These are phyloP conservation scores for Agrotis segetum DNA, from an alignment of 2,888 invertebrate species.

Conservation along the genomic window DNA sequence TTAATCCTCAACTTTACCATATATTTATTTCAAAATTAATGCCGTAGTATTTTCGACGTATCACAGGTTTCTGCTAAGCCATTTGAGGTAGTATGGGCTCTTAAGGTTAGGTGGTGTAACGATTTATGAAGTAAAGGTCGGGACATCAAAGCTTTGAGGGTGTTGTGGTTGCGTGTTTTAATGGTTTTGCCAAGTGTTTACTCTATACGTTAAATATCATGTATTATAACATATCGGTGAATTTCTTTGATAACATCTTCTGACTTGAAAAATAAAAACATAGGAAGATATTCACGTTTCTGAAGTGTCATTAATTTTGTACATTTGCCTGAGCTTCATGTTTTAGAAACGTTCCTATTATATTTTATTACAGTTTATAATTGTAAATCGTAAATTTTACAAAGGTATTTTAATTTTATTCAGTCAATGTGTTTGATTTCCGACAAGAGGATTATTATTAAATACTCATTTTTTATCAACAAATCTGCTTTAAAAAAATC, in stretches of 20 bases:
- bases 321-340: not conserved
- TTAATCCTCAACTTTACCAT: too few species aligned
- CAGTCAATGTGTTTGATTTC: too few species aligned
- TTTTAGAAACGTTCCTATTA: not conserved
- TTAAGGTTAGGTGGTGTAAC: not conserved
- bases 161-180: not conserved
- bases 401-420: not conserved
- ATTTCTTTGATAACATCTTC: too few species aligned
- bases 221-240: not conserved
- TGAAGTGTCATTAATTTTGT: not conserved
- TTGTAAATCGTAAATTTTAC: not conserved
- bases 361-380: not conserved
- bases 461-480: too few species aligned
- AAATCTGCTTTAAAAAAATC: too few species aligned
- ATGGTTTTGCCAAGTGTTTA: not conserved
- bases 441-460: too few species aligned
- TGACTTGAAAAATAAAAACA: not conserved
- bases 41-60: too few species aligned
- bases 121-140: constrained; percentile 1
- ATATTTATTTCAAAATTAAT: too few species aligned
- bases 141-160: not conserved
- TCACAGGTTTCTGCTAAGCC: too few species aligned
- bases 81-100: too few species aligned
- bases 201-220: too few species aligned
- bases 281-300: not conserved